Percentiles rank a stretch among this genome's conserved stretches.
Evolutionary conservation across 2,888 invertebrate genomes (phyloP).

Genomic region (Caenorhabditis sinica): DNA sequence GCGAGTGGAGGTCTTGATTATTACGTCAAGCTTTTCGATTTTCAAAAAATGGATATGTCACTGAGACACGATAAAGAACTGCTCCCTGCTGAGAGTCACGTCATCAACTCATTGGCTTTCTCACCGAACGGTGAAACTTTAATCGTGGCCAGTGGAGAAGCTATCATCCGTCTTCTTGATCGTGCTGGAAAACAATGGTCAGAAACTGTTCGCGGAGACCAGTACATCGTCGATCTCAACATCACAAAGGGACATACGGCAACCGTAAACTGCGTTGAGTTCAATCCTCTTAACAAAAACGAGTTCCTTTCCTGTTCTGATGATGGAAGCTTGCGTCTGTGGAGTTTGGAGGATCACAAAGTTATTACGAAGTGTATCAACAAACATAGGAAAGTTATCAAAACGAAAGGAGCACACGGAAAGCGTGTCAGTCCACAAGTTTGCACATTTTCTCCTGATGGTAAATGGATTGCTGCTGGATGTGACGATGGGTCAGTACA

Average conservation of each 20-base stretch:
- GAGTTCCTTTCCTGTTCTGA: conserved; percentile 96
- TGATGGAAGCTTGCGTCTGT: conserved; percentile 93
- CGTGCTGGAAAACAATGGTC: conserved; percentile 82
- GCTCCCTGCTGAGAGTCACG: conserved; percentile 87
- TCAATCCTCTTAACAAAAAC: conserved; percentile 93
- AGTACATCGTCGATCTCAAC: conserved; percentile 95
- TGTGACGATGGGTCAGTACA: conserved; percentile 97
- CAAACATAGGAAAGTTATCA: conserved; percentile 80
- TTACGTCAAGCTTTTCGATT: conserved; percentile 95
- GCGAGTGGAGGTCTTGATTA: conserved; percentile 96
- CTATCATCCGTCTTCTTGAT: conserved; percentile 86
- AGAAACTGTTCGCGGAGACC: conserved; percentile 87
- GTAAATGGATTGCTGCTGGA: conserved; percentile 91
- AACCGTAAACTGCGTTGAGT: conserved; percentile 92
- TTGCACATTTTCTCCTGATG: conserved; percentile 81
- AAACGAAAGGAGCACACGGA: conserved; percentile 79
- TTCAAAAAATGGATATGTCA: conserved; percentile 94
- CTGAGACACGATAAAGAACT: conserved; percentile 86
- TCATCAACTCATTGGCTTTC: conserved; percentile 93
- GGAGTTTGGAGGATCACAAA: conserved; percentile 90
- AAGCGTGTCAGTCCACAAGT: conserved; percentile 80
- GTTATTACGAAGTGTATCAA: conserved; percentile 82
- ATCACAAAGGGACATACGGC: conserved; percentile 96
- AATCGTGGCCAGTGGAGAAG: conserved; percentile 93
- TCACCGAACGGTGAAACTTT: conserved; percentile 95